Evolutionary conservation across 2,888 invertebrate genomes (phyloP), one percentile per base, ranked within the genome.

Genomic region (Cetonia aurata): DNA sequence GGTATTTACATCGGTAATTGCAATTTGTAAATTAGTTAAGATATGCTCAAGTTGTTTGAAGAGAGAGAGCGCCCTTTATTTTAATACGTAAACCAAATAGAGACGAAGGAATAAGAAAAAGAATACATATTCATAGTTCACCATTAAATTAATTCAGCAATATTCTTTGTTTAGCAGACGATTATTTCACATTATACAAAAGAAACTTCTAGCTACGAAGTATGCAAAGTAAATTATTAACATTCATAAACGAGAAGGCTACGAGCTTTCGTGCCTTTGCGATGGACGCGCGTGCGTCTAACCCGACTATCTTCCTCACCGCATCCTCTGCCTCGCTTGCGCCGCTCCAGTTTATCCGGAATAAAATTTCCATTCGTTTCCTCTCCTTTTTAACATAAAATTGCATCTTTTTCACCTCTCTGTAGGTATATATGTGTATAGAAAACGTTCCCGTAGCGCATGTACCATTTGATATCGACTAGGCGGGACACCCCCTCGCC

Each of bases 221-320:
- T 73, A 83, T 84, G 83, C 83, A 84, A 83, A 84, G 83, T 83
- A 83, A 83, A 84, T 84, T 83, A 84, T 84, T 83, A 84, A 82
- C 83, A 84, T 84, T 84, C 83, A 83, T 83, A 83, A 84, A 83
- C 82, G 82, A 81, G 82, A 81, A 80, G 81, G 80, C 73, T 72
- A 67, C 72, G 80, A 82, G 80, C 82, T 84, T 83, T 83, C 83
- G 83, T 82, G 80, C 81, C 77, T 75, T 75, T 48, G 25, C 25
- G 15, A 60, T 41, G 48, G 60, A 17, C 60, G 60, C 60, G 60
- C 60, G 46, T 60, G 60, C 60, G 60, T 60, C 46, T 31, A 44
- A 13, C 0, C 12, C 31, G 6, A n/a, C 48, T 46, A 17, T 13
- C 48, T 25, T 15, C 31, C 46, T 13, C 8, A 31, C 25, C 46